Base-by-base conservation (phyloP, 1,140 invertebrate species). In the Leptinotarsa undecemlineata region DNA sequence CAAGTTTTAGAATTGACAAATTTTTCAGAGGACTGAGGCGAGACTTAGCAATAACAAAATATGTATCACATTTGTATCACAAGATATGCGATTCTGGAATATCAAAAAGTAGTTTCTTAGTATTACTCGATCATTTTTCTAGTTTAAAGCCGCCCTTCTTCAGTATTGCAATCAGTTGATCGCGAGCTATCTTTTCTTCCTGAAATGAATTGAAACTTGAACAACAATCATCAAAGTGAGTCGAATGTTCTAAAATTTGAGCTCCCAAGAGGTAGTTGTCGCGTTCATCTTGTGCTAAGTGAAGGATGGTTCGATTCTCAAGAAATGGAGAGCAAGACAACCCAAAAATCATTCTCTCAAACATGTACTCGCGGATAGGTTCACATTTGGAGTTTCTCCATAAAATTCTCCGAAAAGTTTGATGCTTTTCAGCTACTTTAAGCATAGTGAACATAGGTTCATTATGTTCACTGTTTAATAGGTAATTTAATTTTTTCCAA, bases 91-190 rank as follows among this genome's bases (percentile, higher is more conserved):
- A 72, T 17, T 19, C 61, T 14, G n/a, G 47, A 17, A 48, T 81
- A 60, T n/a, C 78, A 15, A 26, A 76, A 64, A 66, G 21, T 13
- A 68, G 2, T 17, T 20, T 26, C 6, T 68, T 67, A n/a, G 73
- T 42, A 72, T 83, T 83, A 3, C 78, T 78, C 5, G 74, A 74
- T 79, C 81, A 83, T 74, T 83, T 81, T 14, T 73, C 62, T 62
- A 82, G 63, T 75, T 79, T 74, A 66, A 80, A 80, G 42, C 77
- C 76, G 67, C 77, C 78, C 21, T 62, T 67, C 14, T 11, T 19
- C 68, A 82, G 23, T 3, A 82, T 60, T 3, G 62, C 23, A 20
- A 70, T 76, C 6, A 82, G 42, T 78, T 82, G 71, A 57, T 72
- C 19, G 13, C 47, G n/a, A n/a, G 57, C 17, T 15, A 42, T n/a